Conservation (phyloP, 37 sponge, comb jelly and placozoan species). For the Spongilla lacustris region DNA sequence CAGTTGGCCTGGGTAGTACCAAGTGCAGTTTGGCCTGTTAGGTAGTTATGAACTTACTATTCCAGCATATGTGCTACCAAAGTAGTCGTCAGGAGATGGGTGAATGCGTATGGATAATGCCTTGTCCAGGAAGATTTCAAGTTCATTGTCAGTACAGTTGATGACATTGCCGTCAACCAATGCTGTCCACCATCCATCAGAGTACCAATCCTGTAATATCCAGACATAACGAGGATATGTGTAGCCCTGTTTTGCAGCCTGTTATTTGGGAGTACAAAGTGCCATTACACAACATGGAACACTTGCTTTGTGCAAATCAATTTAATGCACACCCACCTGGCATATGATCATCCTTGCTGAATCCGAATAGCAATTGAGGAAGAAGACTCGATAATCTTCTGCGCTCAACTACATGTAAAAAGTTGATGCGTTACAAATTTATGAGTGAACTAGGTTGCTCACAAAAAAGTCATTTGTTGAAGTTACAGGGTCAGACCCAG, state of each 20-base stretch:
- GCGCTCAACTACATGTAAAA: not conserved
- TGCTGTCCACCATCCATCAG: conserved; percentile 28
- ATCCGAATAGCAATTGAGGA: conserved; percentile 22
- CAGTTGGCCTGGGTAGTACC: too few species aligned
- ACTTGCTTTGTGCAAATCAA: too few species aligned
- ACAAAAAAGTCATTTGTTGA: not conserved
- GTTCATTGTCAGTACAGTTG: conserved; percentile 15
- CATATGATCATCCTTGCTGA: conserved; percentile 23
- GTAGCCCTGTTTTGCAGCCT: conserved; percentile 9
- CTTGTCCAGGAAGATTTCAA: not conserved
- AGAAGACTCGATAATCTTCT: conserved; percentile 17
- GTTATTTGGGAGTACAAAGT: not conserved
- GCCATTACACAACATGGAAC: too few species aligned
- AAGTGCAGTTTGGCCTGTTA: too few species aligned
- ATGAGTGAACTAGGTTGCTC: too few species aligned
- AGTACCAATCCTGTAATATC: conserved; percentile 29
- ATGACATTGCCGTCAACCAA: not conserved
- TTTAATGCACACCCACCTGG: conserved; percentile 4
- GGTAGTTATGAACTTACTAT: too few species aligned
- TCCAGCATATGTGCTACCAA: not conserved
- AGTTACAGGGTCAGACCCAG: not conserved
- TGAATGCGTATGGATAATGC: not conserved
- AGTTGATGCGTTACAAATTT: not conserved
- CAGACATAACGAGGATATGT: conserved; percentile 35
- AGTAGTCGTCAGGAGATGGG: not conserved